Evolutionary conservation across 2,113 vertebrate species (phyloP), one percentile per base, ranked within the genome.

Genomic region (Hyperoodon ampullatus): DNA sequence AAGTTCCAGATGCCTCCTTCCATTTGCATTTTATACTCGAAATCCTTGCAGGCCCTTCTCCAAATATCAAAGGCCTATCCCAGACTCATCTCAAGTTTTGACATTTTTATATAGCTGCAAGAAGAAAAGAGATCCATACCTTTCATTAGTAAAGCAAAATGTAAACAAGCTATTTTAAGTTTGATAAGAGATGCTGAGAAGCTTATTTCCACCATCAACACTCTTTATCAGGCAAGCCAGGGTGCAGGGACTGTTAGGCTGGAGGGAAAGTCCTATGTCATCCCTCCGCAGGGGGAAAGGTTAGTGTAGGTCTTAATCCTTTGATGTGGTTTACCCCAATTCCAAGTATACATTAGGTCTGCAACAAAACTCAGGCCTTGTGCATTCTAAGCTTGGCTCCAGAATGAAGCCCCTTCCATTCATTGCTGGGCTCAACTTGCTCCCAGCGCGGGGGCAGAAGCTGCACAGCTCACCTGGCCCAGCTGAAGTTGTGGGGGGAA

Each of bases 141-240:
- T 65, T 84, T 96, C 30, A 72, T 93, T 91, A 55, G 35, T 94
- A 74, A 88, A 88, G 33, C 30, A 96, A 84, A 72, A 65, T 81
- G 18, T 81, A 30, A 71, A 78, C 13, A 85, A n/a, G 39, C 71
- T 88, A 63, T 89, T 92, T 90, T 65, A 84, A 24, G 50, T 72
- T 91, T 39, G 30, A 2, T 65, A 28, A 80, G 28, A 63, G 9
- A 77, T 60, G 28, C 70, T 44, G 6, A 53, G 71, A 85, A 70
- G 82, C 63, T 60, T 61, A 55, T 58, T 84, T 91, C 23, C 24
- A 89, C 65, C 39, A 66, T 65, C 28, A 55, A 44, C 30, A 90
- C 3, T 8, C 5, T 66, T 11, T 58, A 39, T 81, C 44, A 80
- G 61, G 61, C 71, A 82, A 71, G 26, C 60, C 1, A 24, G 18